Percentiles rank a stretch among this genome's conserved stretches.
phyloP scores from a whole-genome alignment of 2,113 vertebrate species.

The Elephas maximus region DNA sequence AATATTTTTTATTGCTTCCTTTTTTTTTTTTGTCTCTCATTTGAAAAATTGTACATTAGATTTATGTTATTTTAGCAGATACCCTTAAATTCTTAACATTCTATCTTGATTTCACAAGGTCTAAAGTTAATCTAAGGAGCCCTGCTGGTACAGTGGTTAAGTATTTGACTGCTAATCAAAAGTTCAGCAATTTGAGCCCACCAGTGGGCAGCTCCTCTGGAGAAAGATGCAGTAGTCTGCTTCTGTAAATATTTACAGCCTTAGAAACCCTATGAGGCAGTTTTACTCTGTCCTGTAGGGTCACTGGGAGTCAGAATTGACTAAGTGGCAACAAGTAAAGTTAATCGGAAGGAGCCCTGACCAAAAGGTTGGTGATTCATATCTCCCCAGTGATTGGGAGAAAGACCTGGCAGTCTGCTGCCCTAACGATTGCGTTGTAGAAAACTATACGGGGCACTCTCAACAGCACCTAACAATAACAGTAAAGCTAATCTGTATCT shows the following conservation, averaged over 20 bases:
- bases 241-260: not conserved
- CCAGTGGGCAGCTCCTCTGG: not conserved
- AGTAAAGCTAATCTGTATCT: not conserved
- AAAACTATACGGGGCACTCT: not conserved
- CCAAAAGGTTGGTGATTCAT: not conserved
- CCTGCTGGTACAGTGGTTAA: too few relatives aligned
- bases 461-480: not conserved
- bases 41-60: not conserved
- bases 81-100: not conserved
- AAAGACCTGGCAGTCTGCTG: not conserved
- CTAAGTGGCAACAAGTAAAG: not conserved
- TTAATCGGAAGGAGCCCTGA: not conserved
- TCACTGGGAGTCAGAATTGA: not conserved
- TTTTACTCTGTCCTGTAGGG: not conserved
- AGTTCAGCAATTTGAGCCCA: not conserved
- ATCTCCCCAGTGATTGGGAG: not conserved
- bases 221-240: not conserved
- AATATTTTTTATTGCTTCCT: not conserved
- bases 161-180: not conserved
- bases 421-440: not conserved
- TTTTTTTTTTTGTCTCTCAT: not conserved
- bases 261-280: not conserved
- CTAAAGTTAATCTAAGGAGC: not conserved
- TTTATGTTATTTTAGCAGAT: slow-evolving; percentile 55
- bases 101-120: not conserved